These are phyloP conservation scores for Colius striatus DNA, from an alignment of 2,113 vertebrate species.

Conservation along the genomic window DNA sequence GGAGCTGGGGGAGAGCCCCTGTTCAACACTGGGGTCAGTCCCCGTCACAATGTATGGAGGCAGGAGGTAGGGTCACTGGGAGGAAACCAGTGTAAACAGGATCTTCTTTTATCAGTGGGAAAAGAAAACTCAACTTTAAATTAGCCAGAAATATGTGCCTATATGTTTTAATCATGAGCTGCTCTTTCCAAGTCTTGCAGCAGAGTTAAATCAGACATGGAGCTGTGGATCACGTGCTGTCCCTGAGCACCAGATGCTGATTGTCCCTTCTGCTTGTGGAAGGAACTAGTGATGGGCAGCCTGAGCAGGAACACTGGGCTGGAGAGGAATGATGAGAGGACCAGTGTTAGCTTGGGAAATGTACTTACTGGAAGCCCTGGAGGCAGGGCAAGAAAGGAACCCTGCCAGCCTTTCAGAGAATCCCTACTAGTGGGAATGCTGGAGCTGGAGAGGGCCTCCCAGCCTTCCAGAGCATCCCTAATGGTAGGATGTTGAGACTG, in stretches of 20 bases:
- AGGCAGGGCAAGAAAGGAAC: background rate
- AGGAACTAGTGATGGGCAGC: background rate
- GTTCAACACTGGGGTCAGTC: background rate
- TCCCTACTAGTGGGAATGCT: background rate
- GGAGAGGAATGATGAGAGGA: background rate
- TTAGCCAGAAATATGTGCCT: background rate
- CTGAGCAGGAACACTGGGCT: rapidly evolving
- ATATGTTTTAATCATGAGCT: background rate
- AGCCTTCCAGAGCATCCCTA: background rate
- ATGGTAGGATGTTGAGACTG: background rate
- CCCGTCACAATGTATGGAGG: background rate
- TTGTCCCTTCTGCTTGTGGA: background rate
- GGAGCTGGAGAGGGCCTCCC: too few species aligned
- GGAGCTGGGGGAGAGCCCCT: background rate
- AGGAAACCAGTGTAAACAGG: constrained; percentile 39
- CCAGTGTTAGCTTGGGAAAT: background rate
- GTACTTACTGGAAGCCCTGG: background rate
- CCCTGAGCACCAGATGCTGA: rapidly evolving
- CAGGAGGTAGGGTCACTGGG: background rate
- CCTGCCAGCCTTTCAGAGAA: background rate
- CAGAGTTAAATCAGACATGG: background rate
- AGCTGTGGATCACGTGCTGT: background rate
- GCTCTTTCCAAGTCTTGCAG: background rate
- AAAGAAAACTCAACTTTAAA: background rate
- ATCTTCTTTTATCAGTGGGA: constrained; percentile 33